Percentiles rank a stretch among this genome's conserved stretches.
phyloP scores from a whole-genome alignment of 2,113 vertebrate species.

The Anser brachyrhynchus region DNA sequence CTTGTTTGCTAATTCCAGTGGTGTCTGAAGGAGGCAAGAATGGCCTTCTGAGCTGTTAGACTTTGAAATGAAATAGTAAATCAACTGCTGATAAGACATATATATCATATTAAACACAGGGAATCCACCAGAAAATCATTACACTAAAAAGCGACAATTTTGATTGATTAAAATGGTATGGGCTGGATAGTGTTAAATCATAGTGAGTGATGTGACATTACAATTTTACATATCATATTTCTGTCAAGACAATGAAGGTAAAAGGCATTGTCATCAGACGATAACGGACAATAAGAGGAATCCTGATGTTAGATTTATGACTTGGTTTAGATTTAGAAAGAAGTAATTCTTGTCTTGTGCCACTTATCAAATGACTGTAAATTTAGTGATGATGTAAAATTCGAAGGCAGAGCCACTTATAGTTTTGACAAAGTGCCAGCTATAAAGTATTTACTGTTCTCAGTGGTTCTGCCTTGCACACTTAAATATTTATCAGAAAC shows the following conservation, averaged over 20 bases:
- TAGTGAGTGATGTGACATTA: conserved; percentile 95
- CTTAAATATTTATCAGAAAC: conserved; percentile 88
- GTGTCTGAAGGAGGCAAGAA: conserved; percentile 78
- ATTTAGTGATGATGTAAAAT: conserved; percentile 89
- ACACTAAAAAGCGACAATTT: conserved; percentile 89
- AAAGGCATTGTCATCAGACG: conserved; percentile 92
- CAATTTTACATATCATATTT: conserved; percentile 97
- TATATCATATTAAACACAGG: conserved; percentile 89
- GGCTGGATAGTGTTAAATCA: conserved; percentile 94
- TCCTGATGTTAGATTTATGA: conserved; percentile 91
- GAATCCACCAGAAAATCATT: conserved; percentile 92
- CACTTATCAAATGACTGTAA: conserved; percentile 94
- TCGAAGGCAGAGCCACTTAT: conserved; percentile 89
- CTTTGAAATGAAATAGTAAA: conserved; percentile 84
- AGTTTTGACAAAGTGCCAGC: conserved; percentile 91
- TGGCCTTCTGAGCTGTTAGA: conserved; percentile 78
- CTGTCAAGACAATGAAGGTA: conserved; percentile 95
- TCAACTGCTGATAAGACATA: conserved; percentile 87
- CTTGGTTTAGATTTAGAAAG: conserved; percentile 92
- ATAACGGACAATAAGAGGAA: conserved; percentile 93
- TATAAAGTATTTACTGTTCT: conserved; percentile 93
- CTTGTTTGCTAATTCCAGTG: conserved; percentile 84
- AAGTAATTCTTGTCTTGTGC: conserved; percentile 91
- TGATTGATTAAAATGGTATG: conserved; percentile 98
- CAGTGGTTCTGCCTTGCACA: conserved; percentile 78